Conservation (phyloP, 2,797 vertebrate species). For the Streptopelia turtur region DNA sequence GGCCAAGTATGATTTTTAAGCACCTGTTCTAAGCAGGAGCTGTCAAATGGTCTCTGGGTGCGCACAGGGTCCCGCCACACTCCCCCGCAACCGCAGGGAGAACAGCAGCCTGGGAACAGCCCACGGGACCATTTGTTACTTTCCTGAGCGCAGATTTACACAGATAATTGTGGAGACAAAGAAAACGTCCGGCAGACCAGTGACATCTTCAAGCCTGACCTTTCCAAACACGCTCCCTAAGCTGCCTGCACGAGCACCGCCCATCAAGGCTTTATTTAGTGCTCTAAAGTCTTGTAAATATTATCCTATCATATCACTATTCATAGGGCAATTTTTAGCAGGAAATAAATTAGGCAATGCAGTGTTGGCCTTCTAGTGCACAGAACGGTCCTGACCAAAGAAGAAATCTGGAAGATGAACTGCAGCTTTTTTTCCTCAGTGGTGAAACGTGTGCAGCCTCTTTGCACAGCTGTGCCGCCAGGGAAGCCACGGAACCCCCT, state of each 20-base stretch:
- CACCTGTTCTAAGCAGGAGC: conserved; percentile 33
- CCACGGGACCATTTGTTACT: background rate
- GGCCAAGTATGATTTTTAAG: background rate
- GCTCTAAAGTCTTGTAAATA: background rate
- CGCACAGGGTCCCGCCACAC: background rate
- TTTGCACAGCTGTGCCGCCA: background rate
- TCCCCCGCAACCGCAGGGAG: background rate
- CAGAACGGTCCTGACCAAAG: background rate
- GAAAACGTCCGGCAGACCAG: conserved; percentile 1
- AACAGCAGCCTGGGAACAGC: background rate
- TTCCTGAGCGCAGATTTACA: conserved; percentile 11
- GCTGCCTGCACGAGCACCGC: background rate
- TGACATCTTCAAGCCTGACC: conserved; percentile 23
- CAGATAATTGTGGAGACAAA: conserved; percentile 13
- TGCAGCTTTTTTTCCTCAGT: background rate
- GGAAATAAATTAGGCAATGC: background rate
- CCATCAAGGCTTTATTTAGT: background rate
- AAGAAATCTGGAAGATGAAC: background rate
- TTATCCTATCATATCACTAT: background rate
- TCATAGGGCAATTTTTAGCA: background rate
- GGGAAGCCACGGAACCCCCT: background rate
- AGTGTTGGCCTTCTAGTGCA: background rate
- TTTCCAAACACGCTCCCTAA: conserved; percentile 3
- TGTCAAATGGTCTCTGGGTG: conserved; percentile 39
- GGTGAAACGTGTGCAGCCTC: background rate